These are phyloP conservation scores for Listrodromus nycthemerus DNA, from an alignment of 2,888 invertebrate genomes.

Conservation along the genomic window DNA sequence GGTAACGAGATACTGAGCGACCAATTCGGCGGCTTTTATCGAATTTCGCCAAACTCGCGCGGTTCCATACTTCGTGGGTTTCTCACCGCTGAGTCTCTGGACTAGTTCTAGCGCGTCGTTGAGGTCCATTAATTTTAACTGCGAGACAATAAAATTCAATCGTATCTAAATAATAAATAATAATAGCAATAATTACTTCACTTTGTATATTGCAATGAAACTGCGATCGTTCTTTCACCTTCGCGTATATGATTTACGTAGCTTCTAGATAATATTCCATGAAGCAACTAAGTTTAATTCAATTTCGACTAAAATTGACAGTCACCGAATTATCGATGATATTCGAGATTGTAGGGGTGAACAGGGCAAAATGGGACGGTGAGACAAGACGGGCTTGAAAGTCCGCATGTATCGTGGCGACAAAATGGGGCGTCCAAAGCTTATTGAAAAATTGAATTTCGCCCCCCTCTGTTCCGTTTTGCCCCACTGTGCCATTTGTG, in stretches of 20 bases:
- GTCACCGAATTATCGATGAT: background rate
- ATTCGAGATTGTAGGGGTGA: too few relatives aligned
- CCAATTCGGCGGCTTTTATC: conserved; percentile 86
- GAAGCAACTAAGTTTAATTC: background rate
- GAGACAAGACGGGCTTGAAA: too few relatives aligned
- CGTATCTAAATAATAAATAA: background rate
- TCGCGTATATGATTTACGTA: background rate
- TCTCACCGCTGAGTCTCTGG: conserved; percentile 84
- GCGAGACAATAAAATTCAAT: conserved; percentile 71
- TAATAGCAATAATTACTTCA: background rate
- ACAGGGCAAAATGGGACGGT: too few relatives aligned
- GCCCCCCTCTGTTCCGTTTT: too few relatives aligned
- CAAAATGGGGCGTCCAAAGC: too few relatives aligned
- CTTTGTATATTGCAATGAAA: background rate
- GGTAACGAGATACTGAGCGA: conserved; percentile 86
- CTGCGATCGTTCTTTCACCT: background rate
- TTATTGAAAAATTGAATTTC: too few relatives aligned
- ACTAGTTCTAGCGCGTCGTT: conserved; percentile 86
- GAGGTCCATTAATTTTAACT: conserved; percentile 86
- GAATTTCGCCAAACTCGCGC: conserved; percentile 87
- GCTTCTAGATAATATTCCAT: background rate
- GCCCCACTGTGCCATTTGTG: too few relatives aligned
- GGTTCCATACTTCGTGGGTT: conserved; percentile 84
- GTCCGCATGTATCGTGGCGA: too few relatives aligned
- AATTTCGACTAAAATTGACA: background rate